Conservation (phyloP, 2,797 vertebrate genomes). For the Alauda arvensis region DNA sequence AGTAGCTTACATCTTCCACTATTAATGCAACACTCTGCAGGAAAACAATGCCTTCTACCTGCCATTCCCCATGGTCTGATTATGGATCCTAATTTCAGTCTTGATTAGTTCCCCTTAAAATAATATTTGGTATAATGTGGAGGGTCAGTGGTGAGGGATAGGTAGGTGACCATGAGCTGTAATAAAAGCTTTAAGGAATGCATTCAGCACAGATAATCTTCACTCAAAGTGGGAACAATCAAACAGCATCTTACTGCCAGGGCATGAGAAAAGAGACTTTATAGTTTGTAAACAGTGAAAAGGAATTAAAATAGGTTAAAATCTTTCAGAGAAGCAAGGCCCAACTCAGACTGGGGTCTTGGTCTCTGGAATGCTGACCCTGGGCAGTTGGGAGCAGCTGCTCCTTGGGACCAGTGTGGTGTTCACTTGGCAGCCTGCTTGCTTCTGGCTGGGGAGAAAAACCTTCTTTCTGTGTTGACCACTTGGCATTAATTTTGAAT, state of each 20-base stretch:
- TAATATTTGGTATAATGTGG: neutral
- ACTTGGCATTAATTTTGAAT: neutral
- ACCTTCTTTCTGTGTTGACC: neutral
- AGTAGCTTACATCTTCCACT: neutral
- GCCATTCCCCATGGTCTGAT: neutral
- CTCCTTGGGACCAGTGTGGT: neutral
- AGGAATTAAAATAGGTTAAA: neutral
- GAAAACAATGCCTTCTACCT: neutral
- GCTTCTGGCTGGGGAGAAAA: neutral
- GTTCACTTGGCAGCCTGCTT: neutral
- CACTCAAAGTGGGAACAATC: neutral
- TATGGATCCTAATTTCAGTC: neutral
- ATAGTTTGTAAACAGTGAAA: neutral
- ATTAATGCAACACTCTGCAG: neutral
- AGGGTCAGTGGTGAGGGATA: neutral
- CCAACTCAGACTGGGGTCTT: neutral
- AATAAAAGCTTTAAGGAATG: neutral
- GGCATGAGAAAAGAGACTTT: neutral
- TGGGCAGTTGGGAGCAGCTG: neutral
- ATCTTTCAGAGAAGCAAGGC: neutral
- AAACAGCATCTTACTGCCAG: neutral
- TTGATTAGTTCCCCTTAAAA: neutral
- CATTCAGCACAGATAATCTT: neutral
- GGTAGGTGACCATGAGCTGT: rapidly evolving
- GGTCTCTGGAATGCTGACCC: neutral